phyloP scores from a whole-genome alignment of 2,888 invertebrate genomes.

The Girardia tigrina region DNA sequence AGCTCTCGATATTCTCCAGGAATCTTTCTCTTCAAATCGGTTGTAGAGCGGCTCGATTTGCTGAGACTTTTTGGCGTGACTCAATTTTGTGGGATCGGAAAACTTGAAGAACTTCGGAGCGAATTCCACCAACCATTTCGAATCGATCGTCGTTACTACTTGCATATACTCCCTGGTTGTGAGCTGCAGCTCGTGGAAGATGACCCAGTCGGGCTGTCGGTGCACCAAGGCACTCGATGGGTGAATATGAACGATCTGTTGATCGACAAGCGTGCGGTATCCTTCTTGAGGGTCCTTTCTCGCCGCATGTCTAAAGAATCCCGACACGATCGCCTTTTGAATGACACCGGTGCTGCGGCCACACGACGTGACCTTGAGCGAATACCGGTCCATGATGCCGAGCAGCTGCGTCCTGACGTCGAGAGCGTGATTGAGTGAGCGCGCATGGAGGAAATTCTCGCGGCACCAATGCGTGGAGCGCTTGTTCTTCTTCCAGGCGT shows the following conservation, averaged over 20 bases:
- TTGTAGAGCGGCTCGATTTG: slow-evolving; percentile 89
- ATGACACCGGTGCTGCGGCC: slow-evolving; percentile 2
- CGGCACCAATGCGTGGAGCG: slow-evolving; percentile 96
- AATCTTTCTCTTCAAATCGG: slow-evolving; percentile 96
- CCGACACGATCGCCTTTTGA: slow-evolving; percentile 69
- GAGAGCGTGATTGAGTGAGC: slow-evolving; percentile 82
- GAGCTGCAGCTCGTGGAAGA: slow-evolving; percentile 71
- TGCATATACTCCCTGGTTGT: background rate
- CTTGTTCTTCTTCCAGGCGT: slow-evolving; percentile 67
- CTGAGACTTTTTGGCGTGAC: slow-evolving; percentile 97
- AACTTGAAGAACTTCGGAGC: slow-evolving; percentile 98
- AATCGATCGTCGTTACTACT: slow-evolving; percentile 63
- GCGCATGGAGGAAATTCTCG: slow-evolving; percentile 92
- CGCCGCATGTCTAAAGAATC: slow-evolving; percentile 94
- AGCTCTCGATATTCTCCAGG: slow-evolving; percentile 79
- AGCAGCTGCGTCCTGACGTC: slow-evolving; percentile 89
- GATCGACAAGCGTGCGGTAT: slow-evolving; percentile 93
- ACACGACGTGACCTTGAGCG: slow-evolving; percentile 53
- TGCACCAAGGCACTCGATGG: slow-evolving; percentile 91
- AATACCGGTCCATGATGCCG: slow-evolving; percentile 84
- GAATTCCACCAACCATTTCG: slow-evolving; percentile 85
- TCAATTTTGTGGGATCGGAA: slow-evolving; percentile 90
- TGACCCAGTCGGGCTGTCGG: slow-evolving; percentile 83
- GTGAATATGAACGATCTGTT: slow-evolving; percentile 86
- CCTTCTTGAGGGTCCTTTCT: slow-evolving; percentile 67